Conservation (phyloP, 2,797 vertebrate species). For the Sebastes variabilis region DNA sequence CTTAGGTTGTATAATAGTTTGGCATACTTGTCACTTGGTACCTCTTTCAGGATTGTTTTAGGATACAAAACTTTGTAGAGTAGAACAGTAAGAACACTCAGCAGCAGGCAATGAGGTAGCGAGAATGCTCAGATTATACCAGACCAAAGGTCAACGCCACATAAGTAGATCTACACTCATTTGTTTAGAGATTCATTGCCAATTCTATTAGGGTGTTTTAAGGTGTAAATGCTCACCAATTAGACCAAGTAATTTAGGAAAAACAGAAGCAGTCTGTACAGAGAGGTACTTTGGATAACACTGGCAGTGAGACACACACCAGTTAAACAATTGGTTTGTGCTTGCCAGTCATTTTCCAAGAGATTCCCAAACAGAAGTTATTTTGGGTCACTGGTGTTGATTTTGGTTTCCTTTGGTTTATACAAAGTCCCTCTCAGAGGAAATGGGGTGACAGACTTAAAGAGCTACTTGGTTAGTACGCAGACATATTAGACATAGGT, state of each 20-base stretch:
- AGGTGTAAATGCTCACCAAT: not conserved
- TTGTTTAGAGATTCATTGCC: not conserved
- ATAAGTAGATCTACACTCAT: not conserved
- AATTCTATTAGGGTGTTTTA: not conserved
- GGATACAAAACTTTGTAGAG: not conserved
- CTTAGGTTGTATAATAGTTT: not conserved
- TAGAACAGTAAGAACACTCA: not conserved
- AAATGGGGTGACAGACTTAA: slow-evolving; percentile 31
- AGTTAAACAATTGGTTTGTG: slow-evolving; percentile 42
- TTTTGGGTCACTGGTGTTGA: slow-evolving; percentile 66
- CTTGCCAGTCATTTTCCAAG: slow-evolving; percentile 50
- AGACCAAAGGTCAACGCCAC: not conserved
- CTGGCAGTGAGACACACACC: not conserved
- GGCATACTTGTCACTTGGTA: not conserved
- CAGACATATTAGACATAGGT: not conserved
- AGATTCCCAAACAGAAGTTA: slow-evolving; percentile 66
- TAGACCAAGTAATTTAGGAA: not conserved
- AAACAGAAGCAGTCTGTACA: not conserved
- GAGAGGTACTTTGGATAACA: not conserved
- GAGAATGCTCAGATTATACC: not conserved
- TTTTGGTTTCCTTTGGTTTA: slow-evolving; percentile 66
- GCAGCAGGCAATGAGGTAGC: not conserved
- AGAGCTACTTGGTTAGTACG: not conserved
- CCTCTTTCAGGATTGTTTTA: not conserved
- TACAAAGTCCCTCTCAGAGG: slow-evolving; percentile 40